phyloP scores from a whole-genome alignment of 2,797 vertebrate species.

The Chanos chanos region DNA sequence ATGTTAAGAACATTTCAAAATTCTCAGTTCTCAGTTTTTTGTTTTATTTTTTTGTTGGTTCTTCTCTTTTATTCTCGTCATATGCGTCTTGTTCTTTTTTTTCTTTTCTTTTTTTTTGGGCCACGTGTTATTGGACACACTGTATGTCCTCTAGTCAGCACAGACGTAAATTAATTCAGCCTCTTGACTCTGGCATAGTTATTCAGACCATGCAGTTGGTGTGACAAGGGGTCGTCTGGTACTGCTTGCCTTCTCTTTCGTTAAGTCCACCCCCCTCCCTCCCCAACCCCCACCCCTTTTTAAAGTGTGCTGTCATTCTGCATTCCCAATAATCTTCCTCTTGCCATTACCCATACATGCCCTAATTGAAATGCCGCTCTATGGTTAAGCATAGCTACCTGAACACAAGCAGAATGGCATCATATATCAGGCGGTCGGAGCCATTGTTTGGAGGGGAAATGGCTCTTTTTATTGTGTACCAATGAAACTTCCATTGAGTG shows the following conservation, averaged over 20 bases:
- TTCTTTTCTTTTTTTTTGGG: too few species aligned
- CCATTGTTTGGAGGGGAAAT: slow-evolving; percentile 58
- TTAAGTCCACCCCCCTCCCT: too few species aligned
- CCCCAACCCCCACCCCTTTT: slow-evolving; percentile 38
- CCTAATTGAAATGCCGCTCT: slow-evolving; percentile 67
- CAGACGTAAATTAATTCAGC: slow-evolving; percentile 8
- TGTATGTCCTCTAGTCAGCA: too few species aligned
- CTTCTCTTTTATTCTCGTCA: too few species aligned
- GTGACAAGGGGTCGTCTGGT: background rate
- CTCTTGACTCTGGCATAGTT: background rate
- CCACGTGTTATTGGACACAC: too few species aligned
- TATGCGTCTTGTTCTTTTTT: too few species aligned
- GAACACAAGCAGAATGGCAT: slow-evolving; percentile 53
- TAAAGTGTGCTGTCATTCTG: slow-evolving; percentile 50
- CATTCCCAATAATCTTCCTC: slow-evolving; percentile 53
- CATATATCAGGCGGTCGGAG: slow-evolving; percentile 53
- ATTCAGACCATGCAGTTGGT: slow-evolving; percentile 22
- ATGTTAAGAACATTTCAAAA: too few species aligned
- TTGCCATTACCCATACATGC: slow-evolving; percentile 61
- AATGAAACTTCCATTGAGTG: slow-evolving; percentile 68
- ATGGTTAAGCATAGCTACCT: slow-evolving; percentile 66
- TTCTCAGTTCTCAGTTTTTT: too few species aligned
- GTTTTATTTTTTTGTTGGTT: too few species aligned
- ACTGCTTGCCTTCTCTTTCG: slow-evolving; percentile 13
- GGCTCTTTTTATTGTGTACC: slow-evolving; percentile 66